A percentile compares a stretch with the other conserved stretches of the same genome.
Evolutionary conservation across 2,797 vertebrate genomes (phyloP).

Genomic region (Propithecus deckenii): DNA sequence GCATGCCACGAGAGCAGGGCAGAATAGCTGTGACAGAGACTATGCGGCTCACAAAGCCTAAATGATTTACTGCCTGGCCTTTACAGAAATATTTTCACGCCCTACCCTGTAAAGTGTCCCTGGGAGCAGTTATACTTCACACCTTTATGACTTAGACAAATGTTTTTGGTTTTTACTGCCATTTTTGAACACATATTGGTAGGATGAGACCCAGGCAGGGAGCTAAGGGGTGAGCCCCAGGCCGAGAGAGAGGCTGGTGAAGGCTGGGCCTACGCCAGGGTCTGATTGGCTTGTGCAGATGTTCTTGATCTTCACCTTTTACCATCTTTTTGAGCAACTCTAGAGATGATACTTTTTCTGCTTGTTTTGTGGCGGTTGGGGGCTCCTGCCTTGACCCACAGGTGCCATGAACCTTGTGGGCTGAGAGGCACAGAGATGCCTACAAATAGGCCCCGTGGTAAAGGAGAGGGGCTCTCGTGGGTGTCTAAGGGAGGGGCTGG

Average conservation of each 20-base stretch:
- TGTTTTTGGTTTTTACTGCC: background rate
- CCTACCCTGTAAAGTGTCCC: background rate
- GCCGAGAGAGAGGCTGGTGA: background rate
- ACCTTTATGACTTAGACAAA: background rate
- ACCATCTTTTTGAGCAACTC: background rate
- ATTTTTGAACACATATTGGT: background rate
- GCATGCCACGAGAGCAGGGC: background rate
- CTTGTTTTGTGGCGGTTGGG: background rate
- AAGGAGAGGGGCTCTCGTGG: rapidly evolving
- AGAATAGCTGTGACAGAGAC: background rate
- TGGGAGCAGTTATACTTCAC: background rate
- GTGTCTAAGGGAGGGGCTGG: background rate
- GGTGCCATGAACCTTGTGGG: background rate
- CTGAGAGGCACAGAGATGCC: background rate
- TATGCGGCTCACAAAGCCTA: background rate
- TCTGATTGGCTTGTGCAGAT: background rate
- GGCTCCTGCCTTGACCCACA: background rate
- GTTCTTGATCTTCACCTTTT: background rate
- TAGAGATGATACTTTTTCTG: background rate
- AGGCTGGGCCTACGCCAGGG: background rate
- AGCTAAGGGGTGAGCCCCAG: too few relatives aligned
- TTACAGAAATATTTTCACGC: background rate
- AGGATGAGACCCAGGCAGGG: background rate
- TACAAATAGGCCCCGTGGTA: background rate
- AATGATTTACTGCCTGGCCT: background rate